Conservation (phyloP, 92 coral and sea anemone genomes). For the Epizoanthus illoricatus region DNA sequence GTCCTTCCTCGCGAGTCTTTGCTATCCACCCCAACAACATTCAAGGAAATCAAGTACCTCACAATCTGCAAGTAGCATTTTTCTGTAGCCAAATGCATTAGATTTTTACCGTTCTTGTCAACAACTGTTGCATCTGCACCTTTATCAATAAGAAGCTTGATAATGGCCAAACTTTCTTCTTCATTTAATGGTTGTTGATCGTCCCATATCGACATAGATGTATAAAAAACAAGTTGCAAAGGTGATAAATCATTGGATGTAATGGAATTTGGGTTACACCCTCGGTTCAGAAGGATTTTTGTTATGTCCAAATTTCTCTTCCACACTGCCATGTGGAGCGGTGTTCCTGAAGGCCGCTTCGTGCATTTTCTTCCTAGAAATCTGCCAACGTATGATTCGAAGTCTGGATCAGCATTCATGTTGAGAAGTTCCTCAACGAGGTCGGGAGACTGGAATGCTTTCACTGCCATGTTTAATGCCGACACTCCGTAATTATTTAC, state of each 20-base stretch:
- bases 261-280: background rate
- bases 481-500: background rate
- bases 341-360: background rate
- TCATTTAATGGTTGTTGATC: slow-evolving; percentile 12
- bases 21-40: slow-evolving; percentile 29
- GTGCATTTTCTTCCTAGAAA: background rate
- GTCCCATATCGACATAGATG: background rate
- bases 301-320: background rate
- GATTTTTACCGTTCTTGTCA: slow-evolving; percentile 29
- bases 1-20: slow-evolving; percentile 41
- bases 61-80: slow-evolving; percentile 21
- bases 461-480: background rate
- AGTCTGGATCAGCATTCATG: slow-evolving; percentile 33
- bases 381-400: slow-evolving; percentile 28
- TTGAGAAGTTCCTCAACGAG: slow-evolving; percentile 22
- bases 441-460: background rate
- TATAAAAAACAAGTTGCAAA: slow-evolving; percentile 18
- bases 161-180: slow-evolving; percentile 32
- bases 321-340: background rate
- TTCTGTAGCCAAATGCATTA: slow-evolving; percentile 28
- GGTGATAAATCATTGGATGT: slow-evolving; percentile 8
- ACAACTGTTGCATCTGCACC: slow-evolving; percentile 36
- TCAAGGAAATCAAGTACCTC: slow-evolving; percentile 11
- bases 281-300: background rate
- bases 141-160: slow-evolving; percentile 41